Conservation (phyloP, 1,140 invertebrate species). For the Neocloeon triangulifer region DNA sequence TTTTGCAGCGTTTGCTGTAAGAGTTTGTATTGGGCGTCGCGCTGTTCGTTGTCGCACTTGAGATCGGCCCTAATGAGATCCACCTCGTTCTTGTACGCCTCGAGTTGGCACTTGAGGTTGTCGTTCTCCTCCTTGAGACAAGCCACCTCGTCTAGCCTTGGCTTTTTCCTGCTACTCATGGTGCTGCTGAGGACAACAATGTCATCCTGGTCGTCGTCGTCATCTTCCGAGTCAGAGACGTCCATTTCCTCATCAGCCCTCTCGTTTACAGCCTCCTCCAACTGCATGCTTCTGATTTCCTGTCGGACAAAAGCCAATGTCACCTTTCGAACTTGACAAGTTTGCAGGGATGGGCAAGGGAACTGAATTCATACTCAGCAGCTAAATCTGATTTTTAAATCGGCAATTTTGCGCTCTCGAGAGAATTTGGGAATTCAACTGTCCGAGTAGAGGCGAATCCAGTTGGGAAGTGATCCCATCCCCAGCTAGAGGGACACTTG, state of each 20-base stretch:
- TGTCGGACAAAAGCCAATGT: too few relatives aligned
- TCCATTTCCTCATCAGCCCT: slow-evolving; percentile 61
- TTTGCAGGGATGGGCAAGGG: too few relatives aligned
- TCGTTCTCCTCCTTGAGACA: slow-evolving; percentile 63
- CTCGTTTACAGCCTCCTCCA: slow-evolving; percentile 44
- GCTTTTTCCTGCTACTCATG: slow-evolving; percentile 19
- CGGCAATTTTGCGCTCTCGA: too few relatives aligned
- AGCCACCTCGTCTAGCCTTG: slow-evolving; percentile 14
- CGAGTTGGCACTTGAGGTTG: slow-evolving; percentile 70
- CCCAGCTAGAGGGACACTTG: too few relatives aligned
- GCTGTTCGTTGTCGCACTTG: slow-evolving; percentile 36
- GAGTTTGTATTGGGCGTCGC: slow-evolving; percentile 47
- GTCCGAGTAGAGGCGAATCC: too few relatives aligned
- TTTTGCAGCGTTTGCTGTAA: slow-evolving; percentile 55
- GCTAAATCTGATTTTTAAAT: too few relatives aligned
- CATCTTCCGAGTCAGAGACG: slow-evolving; percentile 48
- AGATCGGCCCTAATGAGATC: slow-evolving; percentile 38
- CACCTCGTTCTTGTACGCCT: slow-evolving; percentile 83
- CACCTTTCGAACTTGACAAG: too few relatives aligned
- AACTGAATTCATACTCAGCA: too few relatives aligned
- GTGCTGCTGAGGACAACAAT: too few relatives aligned
- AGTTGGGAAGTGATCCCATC: too few relatives aligned
- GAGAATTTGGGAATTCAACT: too few relatives aligned
- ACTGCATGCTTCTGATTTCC: slow-evolving; percentile 55
- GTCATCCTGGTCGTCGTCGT: too few relatives aligned